Evolutionary conservation across 2,888 invertebrate species (phyloP).

Genomic region (Lissocephala sabroskyi): DNA sequence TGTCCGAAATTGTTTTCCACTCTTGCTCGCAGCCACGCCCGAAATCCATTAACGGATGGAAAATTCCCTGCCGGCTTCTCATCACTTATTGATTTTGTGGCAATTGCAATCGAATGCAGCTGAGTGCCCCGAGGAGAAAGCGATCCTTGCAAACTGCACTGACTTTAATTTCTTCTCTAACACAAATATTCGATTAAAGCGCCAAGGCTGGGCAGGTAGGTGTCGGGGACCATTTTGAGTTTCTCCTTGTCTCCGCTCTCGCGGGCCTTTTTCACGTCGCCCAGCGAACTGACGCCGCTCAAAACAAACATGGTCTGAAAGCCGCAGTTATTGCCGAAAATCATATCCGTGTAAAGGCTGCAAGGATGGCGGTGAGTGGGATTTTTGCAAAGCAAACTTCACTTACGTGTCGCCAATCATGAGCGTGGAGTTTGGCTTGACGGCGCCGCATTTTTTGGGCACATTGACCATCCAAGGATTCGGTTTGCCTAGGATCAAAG

Average conservation of each 20-base stretch:
- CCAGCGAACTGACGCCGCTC: constrained; percentile 26
- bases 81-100: too few species aligned
- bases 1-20: too few species aligned
- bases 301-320: constrained; percentile 44
- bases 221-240: constrained; percentile 29
- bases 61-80: too few species aligned
- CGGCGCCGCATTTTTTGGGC: not conserved
- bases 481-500: constrained; percentile 44
- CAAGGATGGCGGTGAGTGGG: not conserved
- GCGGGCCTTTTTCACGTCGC: constrained; percentile 23
- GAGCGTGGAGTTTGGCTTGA: constrained; percentile 39
- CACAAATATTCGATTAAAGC: constrained; percentile 29
- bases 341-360: constrained; percentile 37
- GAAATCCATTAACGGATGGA: too few species aligned
- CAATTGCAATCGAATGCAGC: too few species aligned
- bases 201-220: constrained; percentile 31
- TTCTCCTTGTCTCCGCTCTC: constrained; percentile 19
- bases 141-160: too few species aligned
- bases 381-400: not conserved
- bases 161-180: too few species aligned
- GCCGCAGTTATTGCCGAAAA: constrained; percentile 37
- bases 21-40: too few species aligned
- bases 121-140: too few species aligned
- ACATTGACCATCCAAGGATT: constrained; percentile 36
- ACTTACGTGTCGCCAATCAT: constrained; percentile 49